phyloP scores from a whole-genome alignment of 1,140 invertebrate species.

The Heliconius himera region DNA sequence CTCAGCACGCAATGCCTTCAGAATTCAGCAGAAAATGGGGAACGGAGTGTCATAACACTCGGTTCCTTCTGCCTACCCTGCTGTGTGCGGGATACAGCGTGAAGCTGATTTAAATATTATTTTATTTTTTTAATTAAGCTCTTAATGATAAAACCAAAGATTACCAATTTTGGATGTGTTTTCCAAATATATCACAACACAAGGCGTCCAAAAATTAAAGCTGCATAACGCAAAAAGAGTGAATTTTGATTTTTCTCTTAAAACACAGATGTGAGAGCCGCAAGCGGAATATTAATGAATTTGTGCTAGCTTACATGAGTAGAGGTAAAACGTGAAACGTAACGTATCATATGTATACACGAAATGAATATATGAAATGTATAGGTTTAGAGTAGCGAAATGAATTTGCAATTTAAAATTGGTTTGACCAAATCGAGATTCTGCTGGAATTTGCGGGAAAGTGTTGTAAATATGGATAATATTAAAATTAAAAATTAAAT shows the following conservation, averaged over 20 bases:
- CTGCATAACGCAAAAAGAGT: slow-evolving; percentile 2
- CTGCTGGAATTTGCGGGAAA: background rate
- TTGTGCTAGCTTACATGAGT: slow-evolving; percentile 3
- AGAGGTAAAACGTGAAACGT: background rate
- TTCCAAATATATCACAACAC: background rate
- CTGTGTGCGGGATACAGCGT: too few species aligned
- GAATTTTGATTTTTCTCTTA: slow-evolving; percentile 4
- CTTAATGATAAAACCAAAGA: background rate
- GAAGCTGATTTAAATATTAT: too few species aligned
- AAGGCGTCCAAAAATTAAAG: slow-evolving; percentile 1
- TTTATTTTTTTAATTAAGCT: too few species aligned
- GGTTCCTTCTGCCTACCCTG: too few species aligned
- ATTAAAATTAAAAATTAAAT: too few species aligned
- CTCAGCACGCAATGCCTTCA: too few species aligned
- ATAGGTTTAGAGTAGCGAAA: background rate
- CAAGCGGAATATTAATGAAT: slow-evolving; percentile 6
- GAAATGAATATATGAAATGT: background rate
- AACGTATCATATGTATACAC: background rate
- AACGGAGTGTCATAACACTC: too few species aligned
- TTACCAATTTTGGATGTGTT: too few species aligned
- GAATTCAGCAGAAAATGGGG: too few species aligned
- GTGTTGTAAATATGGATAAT: too few species aligned
- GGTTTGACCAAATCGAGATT: background rate
- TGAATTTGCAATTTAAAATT: slow-evolving; percentile 4
- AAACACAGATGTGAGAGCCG: background rate